Percentiles rank a stretch among this genome's conserved stretches.
Conservation (phyloP, 1,140 invertebrate species). For the Sesamia nonagrioides region DNA sequence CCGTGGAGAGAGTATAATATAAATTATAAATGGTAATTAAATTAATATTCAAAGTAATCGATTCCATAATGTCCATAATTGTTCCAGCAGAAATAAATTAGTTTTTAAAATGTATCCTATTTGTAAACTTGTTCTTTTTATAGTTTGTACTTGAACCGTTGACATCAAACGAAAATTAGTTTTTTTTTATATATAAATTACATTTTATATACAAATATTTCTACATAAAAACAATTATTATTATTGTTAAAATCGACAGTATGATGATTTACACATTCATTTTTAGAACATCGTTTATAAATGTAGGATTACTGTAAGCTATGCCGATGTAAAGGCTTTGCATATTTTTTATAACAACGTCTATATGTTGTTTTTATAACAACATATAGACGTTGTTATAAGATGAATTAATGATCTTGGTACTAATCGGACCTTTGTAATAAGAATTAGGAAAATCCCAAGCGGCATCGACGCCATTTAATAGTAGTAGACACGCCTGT, state of each 20-base stretch:
- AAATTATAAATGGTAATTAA: background rate
- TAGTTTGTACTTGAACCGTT: background rate
- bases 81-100: background rate
- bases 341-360: slow-evolving; percentile 7
- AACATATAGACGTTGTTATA: slow-evolving; percentile 6
- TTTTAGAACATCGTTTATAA: slow-evolving; percentile 16
- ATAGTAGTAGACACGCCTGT: slow-evolving; percentile 6
- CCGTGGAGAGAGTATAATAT: too few species aligned
- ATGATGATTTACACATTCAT: background rate
- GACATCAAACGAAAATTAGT: slow-evolving; percentile 26
- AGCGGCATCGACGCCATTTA: background rate
- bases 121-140: too few species aligned
- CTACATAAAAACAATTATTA: too few species aligned
- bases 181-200: too few species aligned
- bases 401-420: slow-evolving; percentile 18
- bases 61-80: slow-evolving; percentile 13
- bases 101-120: background rate
- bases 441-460: slow-evolving; percentile 39
- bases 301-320: slow-evolving; percentile 6
- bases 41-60: slow-evolving; percentile 16
- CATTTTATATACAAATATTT: too few species aligned
- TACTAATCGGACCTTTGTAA: background rate
- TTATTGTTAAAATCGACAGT: slow-evolving; percentile 6
- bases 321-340: slow-evolving; percentile 9
- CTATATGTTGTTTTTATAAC: slow-evolving; percentile 1